Evolutionary conservation across 2,113 vertebrate genomes (phyloP), one percentile per base, ranked within the genome.

Genomic region (Ophiodon elongatus): DNA sequence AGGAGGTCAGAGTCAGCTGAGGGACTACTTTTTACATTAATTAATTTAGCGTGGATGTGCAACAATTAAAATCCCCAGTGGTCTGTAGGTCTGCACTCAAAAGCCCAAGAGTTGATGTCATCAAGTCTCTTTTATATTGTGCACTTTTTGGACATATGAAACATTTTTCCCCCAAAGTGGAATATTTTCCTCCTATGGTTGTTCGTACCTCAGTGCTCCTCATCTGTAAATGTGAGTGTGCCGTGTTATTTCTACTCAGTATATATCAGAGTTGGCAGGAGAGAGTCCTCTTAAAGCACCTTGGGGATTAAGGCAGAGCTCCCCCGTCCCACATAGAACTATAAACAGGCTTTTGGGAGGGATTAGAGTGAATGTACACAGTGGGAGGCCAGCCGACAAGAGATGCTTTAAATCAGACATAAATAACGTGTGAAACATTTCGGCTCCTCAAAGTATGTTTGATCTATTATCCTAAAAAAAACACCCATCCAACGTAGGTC

Each of bases 281-380:
- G 73, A 85, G 63, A 78, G 66, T 90, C 83, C 82, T 85, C 88
- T 88, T 85, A 83, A 87, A 89, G 82, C 85, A 93, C 85, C 85
- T 90, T 85, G 69, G 85, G 85, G 92, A 93, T 93, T 86, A 92
- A 92, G 73, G 50, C 60, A 68, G 78, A 79, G 80, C 82, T 73
- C 81, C 79, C 54, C 50, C 74, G 68, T 86, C 86, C 90, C 83
- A 84, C 92, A 90, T 80, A 80, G 81, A 85, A 87, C 74, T 86
- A 82, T 85, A 91, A 91, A 89, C 86, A 91, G 86, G 74, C 90
- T 89, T 87, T 84, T 62, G 82, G 84, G 87, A 88, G 60, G 87
- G 91, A 90, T 94, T 89, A 93, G 60, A 83, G 78, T 31, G 69
- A 86, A 87, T 57, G 87, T 74, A 88, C 83, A 80, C 84, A 80